Evolutionary conservation across 2,113 vertebrate species (phyloP), one percentile per base, ranked within the genome.

Genomic region (Oreamnos americanus): DNA sequence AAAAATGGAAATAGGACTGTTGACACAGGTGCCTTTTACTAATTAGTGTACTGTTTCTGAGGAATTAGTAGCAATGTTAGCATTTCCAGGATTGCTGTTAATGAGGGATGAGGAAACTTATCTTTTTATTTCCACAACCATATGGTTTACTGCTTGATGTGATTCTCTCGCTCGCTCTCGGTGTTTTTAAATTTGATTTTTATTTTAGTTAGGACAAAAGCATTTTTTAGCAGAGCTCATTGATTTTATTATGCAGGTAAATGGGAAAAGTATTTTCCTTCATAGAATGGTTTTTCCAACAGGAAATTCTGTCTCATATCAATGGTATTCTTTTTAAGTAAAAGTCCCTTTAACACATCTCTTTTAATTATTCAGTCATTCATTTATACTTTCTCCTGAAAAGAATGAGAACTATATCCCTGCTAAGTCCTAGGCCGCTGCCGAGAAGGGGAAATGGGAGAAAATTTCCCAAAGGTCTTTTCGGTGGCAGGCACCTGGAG

Each of bases 81-180:
- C 86, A 97, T 97, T 93, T 97, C 90, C 62, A 84, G 95, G 83
- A 93, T 84, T 93, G 78, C 96, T 96, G 86, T 96, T 96, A 94
- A 90, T 79, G 90, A 97, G 62, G 57, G 57, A 84, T 94, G 82
- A 92, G 55, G 60, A 96, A 39, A 94, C 45, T 78, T 83, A 87
- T 74, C 91, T 97, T 91, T 96, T 92, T 94, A 76, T 89, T 86
- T 83, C 78, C 13, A 57, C 39, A 87, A 43, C 71, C 93, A 93
- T 96, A 93, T 84, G 86, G 95, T 87, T 93, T 97, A 71, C 47
- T 81, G 62, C 87, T 96, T 94, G 76, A 67, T 96, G 33, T 86
- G 89, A 10, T 55, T 96, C 74, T 88, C n/a, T 87, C 2, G n/a
- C 6, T 16, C 1, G 26, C 25, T 57, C 62, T 57, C n/a, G 7